Evolutionary conservation across 2,888 invertebrate genomes (phyloP).

Genomic region (Amphiduros pacificus): DNA sequence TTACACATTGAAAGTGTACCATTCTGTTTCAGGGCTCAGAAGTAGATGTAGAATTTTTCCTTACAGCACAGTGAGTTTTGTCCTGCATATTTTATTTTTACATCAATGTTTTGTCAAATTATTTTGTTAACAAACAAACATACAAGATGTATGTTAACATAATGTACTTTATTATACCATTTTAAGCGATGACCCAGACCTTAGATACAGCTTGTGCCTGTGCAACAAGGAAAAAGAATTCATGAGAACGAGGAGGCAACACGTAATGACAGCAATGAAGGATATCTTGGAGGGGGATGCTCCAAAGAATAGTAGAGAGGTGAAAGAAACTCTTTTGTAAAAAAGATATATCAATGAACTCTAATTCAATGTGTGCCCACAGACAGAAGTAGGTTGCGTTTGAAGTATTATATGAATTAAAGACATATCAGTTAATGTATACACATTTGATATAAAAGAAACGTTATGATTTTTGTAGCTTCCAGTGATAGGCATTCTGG

Average conservation of each 20-base stretch:
- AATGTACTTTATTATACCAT: neutral
- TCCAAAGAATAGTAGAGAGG: too few relatives aligned
- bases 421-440: too few relatives aligned
- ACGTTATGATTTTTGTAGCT: slow-evolving; percentile 44
- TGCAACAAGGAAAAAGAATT: slow-evolving; percentile 55
- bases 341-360: neutral
- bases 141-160: too few relatives aligned
- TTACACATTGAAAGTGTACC: neutral
- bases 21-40: neutral
- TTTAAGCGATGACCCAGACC: slow-evolving; percentile 55
- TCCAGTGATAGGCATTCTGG: slow-evolving; percentile 59
- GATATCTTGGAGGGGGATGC: slow-evolving; percentile 50
- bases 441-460: too few relatives aligned
- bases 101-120: too few relatives aligned
- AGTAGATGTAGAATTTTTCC: neutral
- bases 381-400: too few relatives aligned
- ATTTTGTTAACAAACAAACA: too few relatives aligned
- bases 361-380: neutral
- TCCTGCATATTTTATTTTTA: too few relatives aligned
- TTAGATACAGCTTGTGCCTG: slow-evolving; percentile 59
- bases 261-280: slow-evolving; percentile 49
- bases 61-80: neutral
- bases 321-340: neutral
- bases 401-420: too few relatives aligned
- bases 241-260: slow-evolving; percentile 40